Conservation (phyloP, 2,797 vertebrate genomes). For the Mus minutoides region DNA sequence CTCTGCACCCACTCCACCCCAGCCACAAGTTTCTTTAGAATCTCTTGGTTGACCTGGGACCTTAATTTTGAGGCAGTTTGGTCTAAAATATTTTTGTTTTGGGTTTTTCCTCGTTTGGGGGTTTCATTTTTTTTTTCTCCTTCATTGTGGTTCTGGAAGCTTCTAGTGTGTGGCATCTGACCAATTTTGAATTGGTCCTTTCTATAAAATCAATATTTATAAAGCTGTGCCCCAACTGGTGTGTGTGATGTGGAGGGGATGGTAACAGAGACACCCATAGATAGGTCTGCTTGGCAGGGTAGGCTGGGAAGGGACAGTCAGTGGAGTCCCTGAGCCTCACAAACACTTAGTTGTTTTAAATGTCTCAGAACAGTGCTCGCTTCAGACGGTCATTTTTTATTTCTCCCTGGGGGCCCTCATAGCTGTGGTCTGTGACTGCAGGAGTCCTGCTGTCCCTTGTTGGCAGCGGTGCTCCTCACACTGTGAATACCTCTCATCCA, state of each 20-base stretch:
- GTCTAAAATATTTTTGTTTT: slow-evolving; percentile 58
- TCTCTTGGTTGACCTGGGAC: slow-evolving; percentile 52
- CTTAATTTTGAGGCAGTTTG: slow-evolving; percentile 64
- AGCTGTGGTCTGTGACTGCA: background rate
- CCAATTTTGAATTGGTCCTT: slow-evolving; percentile 81
- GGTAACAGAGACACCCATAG: background rate
- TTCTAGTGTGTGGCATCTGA: slow-evolving; percentile 78
- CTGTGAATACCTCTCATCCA: background rate
- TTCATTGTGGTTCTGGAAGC: slow-evolving; percentile 75
- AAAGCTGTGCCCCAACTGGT: slow-evolving; percentile 71
- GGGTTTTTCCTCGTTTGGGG: background rate
- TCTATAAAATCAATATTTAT: slow-evolving; percentile 84
- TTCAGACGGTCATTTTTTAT: slow-evolving; percentile 41
- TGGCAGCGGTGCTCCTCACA: background rate
- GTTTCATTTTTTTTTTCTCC: background rate
- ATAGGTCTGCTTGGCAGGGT: background rate
- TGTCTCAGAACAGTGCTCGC: slow-evolving; percentile 22
- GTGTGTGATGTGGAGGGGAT: slow-evolving; percentile 67
- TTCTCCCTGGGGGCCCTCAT: background rate
- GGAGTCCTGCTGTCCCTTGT: background rate
- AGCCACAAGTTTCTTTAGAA: slow-evolving; percentile 29
- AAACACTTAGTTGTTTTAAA: slow-evolving; percentile 34
- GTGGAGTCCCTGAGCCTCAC: background rate
- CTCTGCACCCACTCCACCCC: background rate
- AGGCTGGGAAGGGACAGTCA: background rate